These are phyloP conservation scores for Drosophila gaucha DNA, from an alignment of 2,888 invertebrate species.

Conservation along the genomic window DNA sequence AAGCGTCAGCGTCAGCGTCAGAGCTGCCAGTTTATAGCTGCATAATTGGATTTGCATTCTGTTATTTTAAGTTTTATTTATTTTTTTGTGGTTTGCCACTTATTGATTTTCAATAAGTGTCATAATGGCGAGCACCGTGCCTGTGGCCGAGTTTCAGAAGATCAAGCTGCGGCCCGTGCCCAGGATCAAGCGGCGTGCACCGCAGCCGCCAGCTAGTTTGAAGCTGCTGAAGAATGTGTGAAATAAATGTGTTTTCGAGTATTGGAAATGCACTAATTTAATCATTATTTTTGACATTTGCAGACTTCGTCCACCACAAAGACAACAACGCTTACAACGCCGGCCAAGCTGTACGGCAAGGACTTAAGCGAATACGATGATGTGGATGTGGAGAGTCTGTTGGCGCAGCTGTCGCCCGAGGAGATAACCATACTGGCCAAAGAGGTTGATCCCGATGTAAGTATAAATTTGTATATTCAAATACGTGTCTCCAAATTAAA, in stretches of 20 bases:
- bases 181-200: slow-evolving; percentile 77
- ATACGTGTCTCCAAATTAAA: background rate
- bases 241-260: slow-evolving; percentile 1
- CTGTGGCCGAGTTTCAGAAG: slow-evolving; percentile 80
- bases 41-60: slow-evolving; percentile 77
- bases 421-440: slow-evolving; percentile 98
- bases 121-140: slow-evolving; percentile 55
- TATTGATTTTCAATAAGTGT: slow-evolving; percentile 59
- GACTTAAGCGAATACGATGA: slow-evolving; percentile 96
- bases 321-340: slow-evolving; percentile 95
- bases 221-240: slow-evolving; percentile 66
- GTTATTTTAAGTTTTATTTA: slow-evolving; percentile 38
- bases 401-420: slow-evolving; percentile 96
- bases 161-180: slow-evolving; percentile 80
- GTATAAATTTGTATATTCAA: slow-evolving; percentile 82
- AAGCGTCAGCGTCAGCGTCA: slow-evolving; percentile 15
- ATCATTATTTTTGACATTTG: slow-evolving; percentile 65
- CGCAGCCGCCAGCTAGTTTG: slow-evolving; percentile 71
- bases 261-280: background rate
- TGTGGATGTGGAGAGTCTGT: slow-evolving; percentile 97
- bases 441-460: slow-evolving; percentile 99
- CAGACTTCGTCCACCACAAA: slow-evolving; percentile 96
- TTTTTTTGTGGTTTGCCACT: slow-evolving; percentile 24
- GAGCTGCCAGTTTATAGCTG: slow-evolving; percentile 20
- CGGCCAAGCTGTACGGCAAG: slow-evolving; percentile 95